Evolutionary conservation across 2,888 invertebrate genomes (phyloP).

Genomic region (Aradus depressus): DNA sequence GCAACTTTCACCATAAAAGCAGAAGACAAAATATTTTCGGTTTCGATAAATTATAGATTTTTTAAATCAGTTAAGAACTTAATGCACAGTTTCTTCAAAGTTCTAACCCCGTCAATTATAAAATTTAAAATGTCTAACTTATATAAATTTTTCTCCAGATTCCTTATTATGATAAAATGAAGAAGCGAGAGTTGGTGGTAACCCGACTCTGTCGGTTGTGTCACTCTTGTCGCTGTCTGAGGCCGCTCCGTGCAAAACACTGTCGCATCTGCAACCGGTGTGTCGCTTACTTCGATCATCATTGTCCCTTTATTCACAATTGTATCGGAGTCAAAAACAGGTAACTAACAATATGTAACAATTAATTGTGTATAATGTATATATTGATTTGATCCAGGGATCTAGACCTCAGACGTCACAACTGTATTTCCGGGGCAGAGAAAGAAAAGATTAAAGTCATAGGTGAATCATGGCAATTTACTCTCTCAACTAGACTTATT

Average conservation of each 20-base stretch:
- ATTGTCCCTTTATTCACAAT: slow-evolving; percentile 91
- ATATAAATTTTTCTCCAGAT: slow-evolving; percentile 40
- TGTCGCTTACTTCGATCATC: slow-evolving; percentile 84
- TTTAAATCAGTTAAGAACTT: too few species aligned
- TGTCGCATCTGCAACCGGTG: slow-evolving; percentile 85
- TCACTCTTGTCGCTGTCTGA: slow-evolving; percentile 79
- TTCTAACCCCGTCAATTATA: neutral
- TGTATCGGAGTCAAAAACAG: slow-evolving; percentile 82
- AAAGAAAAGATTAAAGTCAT: too few species aligned
- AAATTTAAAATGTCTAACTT: neutral
- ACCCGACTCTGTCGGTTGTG: slow-evolving; percentile 59
- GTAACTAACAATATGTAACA: slow-evolving; percentile 38
- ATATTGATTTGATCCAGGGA: too few species aligned
- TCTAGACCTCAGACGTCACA: too few species aligned
- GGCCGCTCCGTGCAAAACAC: slow-evolving; percentile 81
- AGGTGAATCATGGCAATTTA: too few species aligned
- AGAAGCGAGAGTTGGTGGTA: slow-evolving; percentile 63
- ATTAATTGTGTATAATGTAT: too few species aligned
- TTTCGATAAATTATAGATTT: too few species aligned
- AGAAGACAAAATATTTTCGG: too few species aligned
- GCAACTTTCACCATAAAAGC: too few species aligned
- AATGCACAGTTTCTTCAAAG: too few species aligned
- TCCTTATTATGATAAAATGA: slow-evolving; percentile 86
- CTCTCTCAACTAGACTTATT: too few species aligned
- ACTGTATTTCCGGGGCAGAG: too few species aligned